Conservation (phyloP, 2,888 invertebrate species). For the Nemotelus nigrinus region DNA sequence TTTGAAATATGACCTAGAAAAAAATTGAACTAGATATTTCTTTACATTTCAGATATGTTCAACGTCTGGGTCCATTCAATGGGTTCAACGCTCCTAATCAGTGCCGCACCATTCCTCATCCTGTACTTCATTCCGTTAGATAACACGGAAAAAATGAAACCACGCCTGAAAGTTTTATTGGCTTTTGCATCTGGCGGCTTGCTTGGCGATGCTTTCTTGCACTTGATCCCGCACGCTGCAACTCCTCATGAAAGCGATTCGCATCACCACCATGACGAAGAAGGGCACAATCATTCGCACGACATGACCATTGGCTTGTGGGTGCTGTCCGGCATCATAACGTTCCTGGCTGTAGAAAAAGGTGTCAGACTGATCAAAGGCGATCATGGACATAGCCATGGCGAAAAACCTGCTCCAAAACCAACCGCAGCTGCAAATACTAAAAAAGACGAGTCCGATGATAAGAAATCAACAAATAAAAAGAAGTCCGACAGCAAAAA, state of each 20-base stretch:
- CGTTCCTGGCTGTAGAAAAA: slow-evolving; percentile 94
- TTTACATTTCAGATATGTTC: slow-evolving; percentile 54
- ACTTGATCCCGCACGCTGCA: slow-evolving; percentile 96
- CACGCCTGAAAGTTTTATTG: slow-evolving; percentile 86
- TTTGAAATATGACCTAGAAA: too few species aligned
- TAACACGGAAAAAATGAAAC: slow-evolving; percentile 83
- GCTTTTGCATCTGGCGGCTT: slow-evolving; percentile 96
- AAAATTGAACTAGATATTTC: neutral
- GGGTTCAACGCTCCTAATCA: slow-evolving; percentile 91
- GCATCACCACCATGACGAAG: slow-evolving; percentile 60
- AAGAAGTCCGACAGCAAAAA: slow-evolving; percentile 54
- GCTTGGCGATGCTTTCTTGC: slow-evolving; percentile 97
- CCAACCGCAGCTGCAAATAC: slow-evolving; percentile 23
- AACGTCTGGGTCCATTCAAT: slow-evolving; percentile 83
- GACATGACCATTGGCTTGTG: slow-evolving; percentile 94
- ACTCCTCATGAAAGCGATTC: slow-evolving; percentile 67
- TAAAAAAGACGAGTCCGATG: slow-evolving; percentile 16
- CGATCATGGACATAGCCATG: slow-evolving; percentile 81
- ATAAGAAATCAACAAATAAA: slow-evolving; percentile 49
- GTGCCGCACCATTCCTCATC: slow-evolving; percentile 93
- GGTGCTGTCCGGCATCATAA: slow-evolving; percentile 92
- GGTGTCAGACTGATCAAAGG: slow-evolving; percentile 87
- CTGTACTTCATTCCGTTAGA: slow-evolving; percentile 93
- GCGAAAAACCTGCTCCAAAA: slow-evolving; percentile 49
- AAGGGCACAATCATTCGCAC: slow-evolving; percentile 70